Evolutionary conservation across 2,113 vertebrate species (phyloP).

Genomic region (Oryzias curvinotus): DNA sequence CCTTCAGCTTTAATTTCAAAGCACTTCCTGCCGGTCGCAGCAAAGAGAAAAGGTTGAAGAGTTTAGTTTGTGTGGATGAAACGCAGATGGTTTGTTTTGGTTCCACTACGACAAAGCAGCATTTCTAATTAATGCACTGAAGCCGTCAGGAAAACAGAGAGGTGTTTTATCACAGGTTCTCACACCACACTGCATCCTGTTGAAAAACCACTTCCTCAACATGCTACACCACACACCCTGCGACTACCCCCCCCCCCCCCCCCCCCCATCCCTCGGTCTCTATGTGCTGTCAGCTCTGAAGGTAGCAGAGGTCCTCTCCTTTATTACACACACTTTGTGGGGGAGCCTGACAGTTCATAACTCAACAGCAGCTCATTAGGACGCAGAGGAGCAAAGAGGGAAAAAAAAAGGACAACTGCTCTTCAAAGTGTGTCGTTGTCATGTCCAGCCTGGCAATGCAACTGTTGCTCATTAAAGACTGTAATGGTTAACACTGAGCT

Average conservation of each 20-base stretch:
- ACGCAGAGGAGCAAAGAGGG: constrained; percentile 8
- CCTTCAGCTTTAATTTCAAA: constrained; percentile 10
- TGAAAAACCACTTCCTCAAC: constrained; percentile 64
- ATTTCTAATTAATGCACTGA: constrained; percentile 38
- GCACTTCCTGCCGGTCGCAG: neutral
- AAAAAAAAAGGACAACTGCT: constrained; percentile 1
- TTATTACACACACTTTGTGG: constrained; percentile 26
- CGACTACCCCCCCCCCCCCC: constrained; percentile 1
- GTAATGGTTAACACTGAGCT: neutral
- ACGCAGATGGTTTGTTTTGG: neutral
- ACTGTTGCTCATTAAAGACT: constrained; percentile 22
- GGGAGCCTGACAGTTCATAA: constrained; percentile 47
- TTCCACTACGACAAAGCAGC: neutral
- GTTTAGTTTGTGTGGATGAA: neutral
- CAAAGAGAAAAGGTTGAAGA: neutral
- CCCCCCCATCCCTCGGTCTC: neutral
- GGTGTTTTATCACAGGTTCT: constrained; percentile 7
- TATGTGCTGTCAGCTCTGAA: constrained; percentile 17
- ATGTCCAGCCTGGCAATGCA: neutral
- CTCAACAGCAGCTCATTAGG: constrained; percentile 55
- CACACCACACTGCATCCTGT: constrained; percentile 53
- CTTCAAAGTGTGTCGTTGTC: neutral
- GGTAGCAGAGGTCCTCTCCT: constrained; percentile 23
- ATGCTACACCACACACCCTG: constrained; percentile 1
- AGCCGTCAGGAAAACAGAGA: constrained; percentile 3